Evolutionary conservation across 2,888 invertebrate species (phyloP).

Genomic region (Slavum lentiscoides): DNA sequence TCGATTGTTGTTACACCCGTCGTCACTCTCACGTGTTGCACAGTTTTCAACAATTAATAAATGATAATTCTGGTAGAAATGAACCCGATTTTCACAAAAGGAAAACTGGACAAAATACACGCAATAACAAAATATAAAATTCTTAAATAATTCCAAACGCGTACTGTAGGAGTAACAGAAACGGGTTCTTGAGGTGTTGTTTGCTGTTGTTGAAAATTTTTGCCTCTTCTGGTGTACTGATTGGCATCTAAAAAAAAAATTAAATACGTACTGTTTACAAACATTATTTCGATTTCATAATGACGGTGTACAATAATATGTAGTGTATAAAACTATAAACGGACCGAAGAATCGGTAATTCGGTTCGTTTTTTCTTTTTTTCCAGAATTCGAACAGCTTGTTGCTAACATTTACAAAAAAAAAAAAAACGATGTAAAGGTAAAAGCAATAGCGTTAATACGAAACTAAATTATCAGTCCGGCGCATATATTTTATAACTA

Average conservation of each 20-base stretch:
- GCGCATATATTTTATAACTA: too few relatives aligned
- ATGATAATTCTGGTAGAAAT: too few relatives aligned
- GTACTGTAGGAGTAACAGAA: constrained; percentile 3
- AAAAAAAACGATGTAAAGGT: background rate
- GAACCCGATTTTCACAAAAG: too few relatives aligned
- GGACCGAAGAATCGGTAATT: too few relatives aligned
- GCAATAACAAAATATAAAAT: background rate
- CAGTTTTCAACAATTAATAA: too few relatives aligned
- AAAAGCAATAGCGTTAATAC: background rate
- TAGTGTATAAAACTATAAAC: too few relatives aligned
- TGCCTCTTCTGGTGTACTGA: background rate
- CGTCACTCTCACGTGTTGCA: too few relatives aligned
- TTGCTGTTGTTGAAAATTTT: background rate
- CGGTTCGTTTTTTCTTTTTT: too few relatives aligned
- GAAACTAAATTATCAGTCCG: background rate
- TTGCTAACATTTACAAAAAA: background rate
- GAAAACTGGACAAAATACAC: background rate
- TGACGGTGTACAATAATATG: too few relatives aligned
- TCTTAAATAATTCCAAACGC: background rate
- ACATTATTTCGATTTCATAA: too few relatives aligned
- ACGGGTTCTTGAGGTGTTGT: background rate
- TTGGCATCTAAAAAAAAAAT: background rate
- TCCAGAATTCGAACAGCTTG: too few relatives aligned
- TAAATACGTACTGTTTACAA: background rate
- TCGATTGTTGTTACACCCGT: too few relatives aligned